Percentiles rank a stretch among this genome's conserved stretches.
Conservation (phyloP, 2,888 invertebrate species). For the Tetrapedia diversipes region DNA sequence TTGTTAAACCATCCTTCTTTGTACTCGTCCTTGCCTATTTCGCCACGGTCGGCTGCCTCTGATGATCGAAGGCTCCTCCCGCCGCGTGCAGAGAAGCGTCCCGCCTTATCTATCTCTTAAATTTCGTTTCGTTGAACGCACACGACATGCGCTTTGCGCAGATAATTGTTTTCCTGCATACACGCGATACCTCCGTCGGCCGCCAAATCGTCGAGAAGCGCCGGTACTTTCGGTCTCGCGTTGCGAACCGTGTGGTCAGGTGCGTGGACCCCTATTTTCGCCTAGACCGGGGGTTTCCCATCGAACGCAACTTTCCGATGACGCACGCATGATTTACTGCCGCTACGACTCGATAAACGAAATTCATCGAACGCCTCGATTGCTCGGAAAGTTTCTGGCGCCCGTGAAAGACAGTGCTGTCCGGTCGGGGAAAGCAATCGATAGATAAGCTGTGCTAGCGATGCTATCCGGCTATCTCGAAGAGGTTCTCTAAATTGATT, state of each 20-base stretch:
- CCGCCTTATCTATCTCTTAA: not conserved
- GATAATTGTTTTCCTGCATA: conserved; percentile 24
- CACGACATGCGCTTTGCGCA: not conserved
- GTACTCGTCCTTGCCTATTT: conserved; percentile 38
- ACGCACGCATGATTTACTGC: conserved; percentile 7
- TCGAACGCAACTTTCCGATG: too few species aligned
- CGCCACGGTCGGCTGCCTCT: conserved; percentile 37
- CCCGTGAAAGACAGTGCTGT: conserved; percentile 15
- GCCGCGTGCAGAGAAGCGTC: not conserved
- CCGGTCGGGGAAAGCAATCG: conserved; percentile 53
- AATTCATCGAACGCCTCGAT: conserved; percentile 1
- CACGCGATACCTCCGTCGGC: not conserved
- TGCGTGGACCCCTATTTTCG: not conserved
- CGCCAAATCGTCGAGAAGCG: conserved; percentile 2
- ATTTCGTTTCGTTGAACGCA: conserved; percentile 9
- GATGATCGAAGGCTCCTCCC: conserved; percentile 34
- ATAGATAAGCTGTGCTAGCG: conserved; percentile 54
- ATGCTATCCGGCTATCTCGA: conserved; percentile 76
- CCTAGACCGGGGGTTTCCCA: not conserved
- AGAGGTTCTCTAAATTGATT: conserved; percentile 80
- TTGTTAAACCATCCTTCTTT: conserved; percentile 28
- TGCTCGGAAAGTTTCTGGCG: conserved; percentile 34
- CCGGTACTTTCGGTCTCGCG: too few species aligned
- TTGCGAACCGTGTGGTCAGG: not conserved
- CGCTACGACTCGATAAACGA: not conserved